Percentiles rank a stretch among this genome's conserved stretches.
Evolutionary conservation across 2,797 vertebrate species (phyloP).

Genomic region (Borostomias antarcticus): DNA sequence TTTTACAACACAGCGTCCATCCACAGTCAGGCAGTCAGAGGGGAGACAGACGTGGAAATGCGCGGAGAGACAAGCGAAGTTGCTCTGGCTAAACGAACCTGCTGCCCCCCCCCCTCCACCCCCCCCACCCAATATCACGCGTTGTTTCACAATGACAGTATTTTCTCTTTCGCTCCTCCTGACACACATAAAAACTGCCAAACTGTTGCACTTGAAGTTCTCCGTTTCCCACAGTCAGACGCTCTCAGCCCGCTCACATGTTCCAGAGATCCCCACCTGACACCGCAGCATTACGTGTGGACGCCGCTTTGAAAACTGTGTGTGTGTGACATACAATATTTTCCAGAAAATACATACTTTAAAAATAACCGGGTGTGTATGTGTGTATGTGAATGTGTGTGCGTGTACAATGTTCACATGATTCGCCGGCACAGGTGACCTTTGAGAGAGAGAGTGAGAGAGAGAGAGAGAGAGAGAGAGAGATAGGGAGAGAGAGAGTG

Average conservation of each 20-base stretch:
- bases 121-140: slow-evolving; percentile 21
- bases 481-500: background rate
- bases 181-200: slow-evolving; percentile 43
- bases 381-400: slow-evolving; percentile 21
- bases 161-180: slow-evolving; percentile 48
- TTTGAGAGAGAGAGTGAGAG: background rate
- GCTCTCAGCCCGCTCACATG: slow-evolving; percentile 45
- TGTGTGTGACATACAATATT: background rate
- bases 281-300: slow-evolving; percentile 24
- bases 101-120: too few species aligned
- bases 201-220: slow-evolving; percentile 46
- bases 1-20: slow-evolving; percentile 1
- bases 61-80: background rate
- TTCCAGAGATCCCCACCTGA: slow-evolving; percentile 49
- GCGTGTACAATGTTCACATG: slow-evolving; percentile 9
- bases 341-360: too few species aligned
- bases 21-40: too few species aligned
- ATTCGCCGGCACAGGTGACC: too few species aligned
- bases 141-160: slow-evolving; percentile 45
- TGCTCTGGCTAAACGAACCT: too few species aligned
- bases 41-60: slow-evolving; percentile 21
- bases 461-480: background rate
- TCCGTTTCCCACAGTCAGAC: slow-evolving; percentile 55
- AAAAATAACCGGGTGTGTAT: slow-evolving; percentile 14
- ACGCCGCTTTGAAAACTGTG: background rate